phyloP scores from a whole-genome alignment of 35 echinoderm and acorn worm genomes.

The Diadema setosum region DNA sequence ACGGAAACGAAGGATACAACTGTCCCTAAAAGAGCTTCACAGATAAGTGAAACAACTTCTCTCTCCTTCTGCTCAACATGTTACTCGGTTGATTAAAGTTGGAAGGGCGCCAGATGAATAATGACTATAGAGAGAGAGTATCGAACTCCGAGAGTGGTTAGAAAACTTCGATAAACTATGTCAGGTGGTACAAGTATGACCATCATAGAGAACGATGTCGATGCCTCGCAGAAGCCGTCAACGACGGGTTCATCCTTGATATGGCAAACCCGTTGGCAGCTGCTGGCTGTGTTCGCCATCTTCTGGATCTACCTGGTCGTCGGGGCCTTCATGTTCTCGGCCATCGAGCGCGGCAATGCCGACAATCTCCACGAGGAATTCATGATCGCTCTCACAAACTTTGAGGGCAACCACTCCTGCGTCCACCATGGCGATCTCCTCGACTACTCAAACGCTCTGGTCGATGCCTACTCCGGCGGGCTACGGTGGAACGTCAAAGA shows the following conservation, averaged over 20 bases:
- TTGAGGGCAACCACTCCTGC: not conserved
- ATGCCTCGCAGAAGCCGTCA: not conserved
- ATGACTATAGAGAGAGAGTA: too few relatives aligned
- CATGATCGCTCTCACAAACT: not conserved
- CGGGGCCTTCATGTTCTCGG: not conserved
- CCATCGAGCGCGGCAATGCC: not conserved
- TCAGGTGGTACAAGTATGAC: too few relatives aligned
- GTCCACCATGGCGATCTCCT: not conserved
- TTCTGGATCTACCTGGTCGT: slow-evolving; percentile 8
- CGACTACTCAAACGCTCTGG: not conserved
- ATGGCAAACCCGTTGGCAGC: not conserved
- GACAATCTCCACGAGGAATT: not conserved
- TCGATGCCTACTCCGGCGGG: not conserved
- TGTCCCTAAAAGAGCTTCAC: too few relatives aligned
- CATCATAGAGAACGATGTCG: not conserved
- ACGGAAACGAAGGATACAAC: too few relatives aligned
- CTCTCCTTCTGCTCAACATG: too few relatives aligned
- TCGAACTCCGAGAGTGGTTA: too few relatives aligned
- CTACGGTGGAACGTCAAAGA: not conserved
- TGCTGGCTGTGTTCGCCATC: not conserved
- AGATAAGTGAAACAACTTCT: too few relatives aligned
- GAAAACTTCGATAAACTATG: too few relatives aligned
- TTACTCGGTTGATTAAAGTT: too few relatives aligned
- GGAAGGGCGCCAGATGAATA: too few relatives aligned
- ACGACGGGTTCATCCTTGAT: not conserved